Base-by-base conservation (phyloP, 2,888 invertebrate species). In the Camptogramma bilineatum region DNA sequence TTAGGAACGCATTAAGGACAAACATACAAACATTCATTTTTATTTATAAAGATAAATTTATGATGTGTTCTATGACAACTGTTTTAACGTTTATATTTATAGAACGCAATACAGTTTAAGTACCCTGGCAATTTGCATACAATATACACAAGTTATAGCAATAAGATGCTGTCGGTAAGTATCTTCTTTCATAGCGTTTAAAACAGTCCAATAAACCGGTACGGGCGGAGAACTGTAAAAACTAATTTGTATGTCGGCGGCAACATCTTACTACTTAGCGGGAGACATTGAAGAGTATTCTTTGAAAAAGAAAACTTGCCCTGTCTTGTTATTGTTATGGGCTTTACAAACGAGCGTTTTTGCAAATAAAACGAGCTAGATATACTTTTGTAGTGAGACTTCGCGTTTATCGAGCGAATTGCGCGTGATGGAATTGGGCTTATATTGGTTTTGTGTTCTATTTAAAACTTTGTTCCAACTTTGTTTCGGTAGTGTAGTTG, bases 241-340 rank as follows among this genome's bases (percentile, higher is more conserved):
- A 71, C 75, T 79, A 80, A 82, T 83, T 82, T 81, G 76, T 78
- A 80, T 81, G 77, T 78, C 71, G 71, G 75, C 74, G 73, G 72
- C 73, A 76, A 74, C 75, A 69, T 74, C 74, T 75, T 68, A 69
- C 74, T 70, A 62, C 72, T 72, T 52, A 62, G 61, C 61, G 46
- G 10, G 52, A 65, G 73, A 73, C 70, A 56, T 73, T 72, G 78
- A 73, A 69, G 72, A 77, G 73, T 76, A 74, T 76, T 78, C 72
- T 73, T 73, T 71, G 68, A 65, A 76, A 76, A 77, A 75, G 74
- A 72, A 73, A 70, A 75, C 69, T 74, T 64, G 53, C 64, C 69
- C 71, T 73, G 75, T 69, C 76, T 74, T 82, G 77, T 81, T 82
- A 82, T 80, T 82, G 76, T 80, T 73, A 72, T 65, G 64, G 44